phyloP scores from a whole-genome alignment of 1,140 invertebrate species.

The Pentalonia nigronervosa region DNA sequence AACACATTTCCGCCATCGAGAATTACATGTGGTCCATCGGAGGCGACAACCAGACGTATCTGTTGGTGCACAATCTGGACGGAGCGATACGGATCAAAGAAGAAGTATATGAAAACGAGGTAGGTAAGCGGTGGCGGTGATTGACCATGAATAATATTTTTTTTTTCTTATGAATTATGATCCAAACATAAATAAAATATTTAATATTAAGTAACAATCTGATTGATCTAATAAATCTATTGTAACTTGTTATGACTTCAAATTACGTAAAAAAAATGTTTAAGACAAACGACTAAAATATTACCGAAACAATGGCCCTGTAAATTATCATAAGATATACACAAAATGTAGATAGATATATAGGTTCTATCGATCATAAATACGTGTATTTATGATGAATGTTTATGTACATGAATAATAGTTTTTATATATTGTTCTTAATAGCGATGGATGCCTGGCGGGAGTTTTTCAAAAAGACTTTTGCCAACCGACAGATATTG shows the following conservation, averaged over 20 bases:
- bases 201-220: too few species aligned
- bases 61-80: constrained; percentile 86
- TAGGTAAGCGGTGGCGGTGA: constrained; percentile 63
- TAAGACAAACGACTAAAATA: too few species aligned
- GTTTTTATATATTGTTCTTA: background rate
- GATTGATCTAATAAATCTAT: too few species aligned
- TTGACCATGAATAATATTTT: background rate
- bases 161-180: too few species aligned
- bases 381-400: background rate
- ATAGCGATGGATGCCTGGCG: constrained; percentile 86
- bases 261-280: too few species aligned
- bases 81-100: constrained; percentile 89
- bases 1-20: constrained; percentile 82
- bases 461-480: constrained; percentile 82
- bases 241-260: too few species aligned
- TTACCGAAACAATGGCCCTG: too few species aligned
- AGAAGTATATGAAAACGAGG: constrained; percentile 91
- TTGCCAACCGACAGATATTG: constrained; percentile 86
- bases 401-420: background rate
- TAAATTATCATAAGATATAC: too few species aligned
- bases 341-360: too few species aligned
- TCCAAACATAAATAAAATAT: too few species aligned
- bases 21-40: constrained; percentile 91
- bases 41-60: constrained; percentile 88
- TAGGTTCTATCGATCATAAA: background rate